phyloP scores from a whole-genome alignment of 2,113 vertebrate species.

The Chascanopsetta lugubris region DNA sequence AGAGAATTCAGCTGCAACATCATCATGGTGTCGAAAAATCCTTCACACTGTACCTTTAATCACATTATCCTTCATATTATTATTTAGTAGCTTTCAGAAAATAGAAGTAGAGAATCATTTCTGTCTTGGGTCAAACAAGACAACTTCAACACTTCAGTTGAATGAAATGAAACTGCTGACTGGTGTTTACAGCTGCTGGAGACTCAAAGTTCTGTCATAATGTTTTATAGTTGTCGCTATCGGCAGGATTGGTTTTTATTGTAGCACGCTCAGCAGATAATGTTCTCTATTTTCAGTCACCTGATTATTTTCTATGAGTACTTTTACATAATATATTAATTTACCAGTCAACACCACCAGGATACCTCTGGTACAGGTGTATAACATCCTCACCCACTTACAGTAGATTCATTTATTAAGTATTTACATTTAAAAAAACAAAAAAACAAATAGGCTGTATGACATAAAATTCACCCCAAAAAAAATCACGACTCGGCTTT shows the following conservation, averaged over 20 bases:
- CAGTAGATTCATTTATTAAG: not conserved
- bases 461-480: not conserved
- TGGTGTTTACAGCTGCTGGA: not conserved
- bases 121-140: not conserved
- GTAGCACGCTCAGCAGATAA: not conserved
- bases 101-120: no score
- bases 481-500: not conserved
- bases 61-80: no score
- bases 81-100: no score
- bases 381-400: conserved; percentile 7
- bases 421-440: conserved; percentile 27
- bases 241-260: conserved; percentile 27
- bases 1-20: no score
- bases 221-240: conserved; percentile 40
- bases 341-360: not conserved
- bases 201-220: conserved; percentile 6
- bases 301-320: not conserved
- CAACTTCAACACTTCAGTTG: not conserved
- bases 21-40: no score
- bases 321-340: not conserved
- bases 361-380: not conserved
- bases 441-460: conserved; percentile 1
- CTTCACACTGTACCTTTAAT: no score
- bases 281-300: conserved; percentile 7
- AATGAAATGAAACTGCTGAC: not conserved